Percentiles rank a stretch among this genome's conserved stretches.
Conservation (phyloP, 2,888 invertebrate species). For the Dusona sp. region DNA sequence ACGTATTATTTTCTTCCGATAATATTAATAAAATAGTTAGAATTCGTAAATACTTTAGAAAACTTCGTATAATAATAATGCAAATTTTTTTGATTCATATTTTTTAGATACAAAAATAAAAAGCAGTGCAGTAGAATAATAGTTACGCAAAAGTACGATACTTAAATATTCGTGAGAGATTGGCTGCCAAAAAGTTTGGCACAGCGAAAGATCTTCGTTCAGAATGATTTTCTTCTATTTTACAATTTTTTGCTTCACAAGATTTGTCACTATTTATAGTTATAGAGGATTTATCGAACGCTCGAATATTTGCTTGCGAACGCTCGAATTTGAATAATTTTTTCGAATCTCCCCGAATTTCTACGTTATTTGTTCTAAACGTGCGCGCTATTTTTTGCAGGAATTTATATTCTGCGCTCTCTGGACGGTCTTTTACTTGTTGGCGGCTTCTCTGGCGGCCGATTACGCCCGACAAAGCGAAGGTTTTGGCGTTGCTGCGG, state of each 20-base stretch:
- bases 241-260: slow-evolving; percentile 35
- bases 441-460: slow-evolving; percentile 90
- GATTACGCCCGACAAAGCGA: slow-evolving; percentile 80
- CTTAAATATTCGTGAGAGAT: background rate
- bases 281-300: slow-evolving; percentile 19
- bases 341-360: background rate
- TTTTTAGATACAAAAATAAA: background rate
- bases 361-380: slow-evolving; percentile 2
- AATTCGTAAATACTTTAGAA: background rate
- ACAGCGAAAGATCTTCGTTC: background rate
- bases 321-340: slow-evolving; percentile 50
- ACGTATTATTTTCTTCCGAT: background rate
- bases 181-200: background rate
- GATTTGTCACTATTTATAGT: slow-evolving; percentile 28
- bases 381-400: slow-evolving; percentile 80
- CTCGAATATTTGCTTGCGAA: slow-evolving; percentile 47
- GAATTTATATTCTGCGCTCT: slow-evolving; percentile 91
- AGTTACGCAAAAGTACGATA: background rate
- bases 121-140: background rate
- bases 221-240: slow-evolving; percentile 8
- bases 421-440: slow-evolving; percentile 91
- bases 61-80: background rate
- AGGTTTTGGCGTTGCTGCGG: slow-evolving; percentile 89
- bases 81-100: background rate
- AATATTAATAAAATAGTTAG: slow-evolving; percentile 29